Conservation (phyloP, 2,888 invertebrate species). For the Chelonus formosanus region DNA sequence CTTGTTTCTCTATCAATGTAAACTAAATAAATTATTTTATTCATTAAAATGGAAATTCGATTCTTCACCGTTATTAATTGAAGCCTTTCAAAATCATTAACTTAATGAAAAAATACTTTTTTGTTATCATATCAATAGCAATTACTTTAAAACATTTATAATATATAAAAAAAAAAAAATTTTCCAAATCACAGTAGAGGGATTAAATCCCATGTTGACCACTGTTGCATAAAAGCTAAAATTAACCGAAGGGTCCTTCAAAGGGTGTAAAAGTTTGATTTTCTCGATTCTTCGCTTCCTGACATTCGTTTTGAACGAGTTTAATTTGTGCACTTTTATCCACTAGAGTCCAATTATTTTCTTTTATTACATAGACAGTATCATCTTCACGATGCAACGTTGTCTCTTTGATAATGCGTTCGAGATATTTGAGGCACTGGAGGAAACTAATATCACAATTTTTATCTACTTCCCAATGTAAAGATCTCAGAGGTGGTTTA, state of each 20-base stretch:
- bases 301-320: constrained; percentile 67
- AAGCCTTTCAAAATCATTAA: no score
- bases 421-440: constrained; percentile 70
- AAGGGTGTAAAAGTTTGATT: constrained; percentile 67
- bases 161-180: not conserved
- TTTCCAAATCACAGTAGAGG: no score
- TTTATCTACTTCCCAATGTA: constrained; percentile 73
- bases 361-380: constrained; percentile 65
- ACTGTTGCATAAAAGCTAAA: no score
- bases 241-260: constrained; percentile 65
- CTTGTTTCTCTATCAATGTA: no score
- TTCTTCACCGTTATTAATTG: no score
- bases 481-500: constrained; percentile 67
- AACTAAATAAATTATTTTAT: no score
- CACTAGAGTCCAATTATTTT: constrained; percentile 64
- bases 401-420: constrained; percentile 60
- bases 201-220: no score
- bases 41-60: no score
- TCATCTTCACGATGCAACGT: constrained; percentile 68
- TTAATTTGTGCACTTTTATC: constrained; percentile 62
- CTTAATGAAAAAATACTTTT: no score
- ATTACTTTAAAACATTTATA: no score
- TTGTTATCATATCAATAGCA: no score
- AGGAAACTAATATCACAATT: constrained; percentile 68
- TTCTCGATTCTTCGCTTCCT: constrained; percentile 63